Evolutionary conservation across 2,113 vertebrate species (phyloP).

Genomic region (Actenoides hombroni): DNA sequence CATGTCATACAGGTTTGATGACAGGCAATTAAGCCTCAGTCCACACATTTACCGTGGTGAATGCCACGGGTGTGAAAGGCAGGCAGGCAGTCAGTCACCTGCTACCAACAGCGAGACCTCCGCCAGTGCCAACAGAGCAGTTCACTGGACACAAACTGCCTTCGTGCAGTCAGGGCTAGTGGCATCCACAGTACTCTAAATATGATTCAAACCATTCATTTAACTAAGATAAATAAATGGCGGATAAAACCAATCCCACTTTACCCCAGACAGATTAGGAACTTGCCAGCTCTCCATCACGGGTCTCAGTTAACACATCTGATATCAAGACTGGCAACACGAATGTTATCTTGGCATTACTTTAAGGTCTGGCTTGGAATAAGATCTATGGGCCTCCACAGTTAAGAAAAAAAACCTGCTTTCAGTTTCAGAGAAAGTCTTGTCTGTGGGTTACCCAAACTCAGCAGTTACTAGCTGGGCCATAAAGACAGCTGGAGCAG

Average conservation of each 20-base stretch:
- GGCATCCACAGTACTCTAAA: not conserved
- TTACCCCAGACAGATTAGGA: not conserved
- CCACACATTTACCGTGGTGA: not conserved
- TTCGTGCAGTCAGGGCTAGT: not conserved
- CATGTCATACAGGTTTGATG: accelerated
- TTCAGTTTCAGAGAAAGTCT: not conserved
- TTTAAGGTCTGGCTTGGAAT: not conserved
- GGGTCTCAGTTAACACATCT: not conserved
- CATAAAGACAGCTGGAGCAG: not conserved
- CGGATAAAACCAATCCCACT: not conserved
- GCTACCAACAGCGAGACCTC: not conserved
- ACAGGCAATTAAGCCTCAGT: not conserved
- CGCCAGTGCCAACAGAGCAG: not conserved
- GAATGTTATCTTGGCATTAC: not conserved
- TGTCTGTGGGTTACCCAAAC: not conserved
- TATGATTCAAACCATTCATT: not conserved
- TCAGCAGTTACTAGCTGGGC: not conserved
- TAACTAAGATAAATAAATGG: not conserved
- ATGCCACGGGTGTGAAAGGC: accelerated
- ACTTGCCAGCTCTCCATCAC: not conserved
- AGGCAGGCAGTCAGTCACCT: not conserved
- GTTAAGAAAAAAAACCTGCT: not conserved
- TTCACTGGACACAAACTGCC: not conserved
- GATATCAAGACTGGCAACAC: not conserved
- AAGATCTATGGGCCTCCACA: not conserved